A percentile compares a stretch with the other conserved stretches of the same genome.
Conservation (phyloP, 1,140 invertebrate genomes). For the Eulimnadia texana region DNA sequence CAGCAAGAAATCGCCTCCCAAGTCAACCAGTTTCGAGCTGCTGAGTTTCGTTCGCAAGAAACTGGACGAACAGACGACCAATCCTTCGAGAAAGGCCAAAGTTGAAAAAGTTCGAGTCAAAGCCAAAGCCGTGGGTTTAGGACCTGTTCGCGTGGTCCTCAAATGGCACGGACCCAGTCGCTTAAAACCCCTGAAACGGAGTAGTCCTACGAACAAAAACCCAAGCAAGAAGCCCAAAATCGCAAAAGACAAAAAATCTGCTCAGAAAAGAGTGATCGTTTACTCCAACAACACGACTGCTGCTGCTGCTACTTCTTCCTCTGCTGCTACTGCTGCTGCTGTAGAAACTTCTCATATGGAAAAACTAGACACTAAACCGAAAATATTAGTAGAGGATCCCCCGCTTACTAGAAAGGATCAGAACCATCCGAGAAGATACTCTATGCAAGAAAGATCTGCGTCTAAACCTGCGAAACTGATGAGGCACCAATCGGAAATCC, state of each 20-base stretch:
- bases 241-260: neutral
- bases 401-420: neutral
- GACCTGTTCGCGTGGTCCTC: conserved; percentile 13
- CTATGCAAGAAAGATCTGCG: neutral
- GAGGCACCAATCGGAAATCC: neutral
- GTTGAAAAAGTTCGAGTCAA: neutral
- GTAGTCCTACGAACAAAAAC: neutral
- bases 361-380: neutral
- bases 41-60: neutral
- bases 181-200: neutral
- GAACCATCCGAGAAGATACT: neutral
- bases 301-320: neutral
- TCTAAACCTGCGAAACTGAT: neutral
- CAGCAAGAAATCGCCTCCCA: neutral
- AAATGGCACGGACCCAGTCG: conserved; percentile 15
- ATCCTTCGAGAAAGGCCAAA: neutral
- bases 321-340: neutral
- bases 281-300: neutral
- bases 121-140: conserved; percentile 9
- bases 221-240: neutral
- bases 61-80: neutral
- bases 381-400: neutral
- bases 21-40: neutral
- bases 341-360: neutral
- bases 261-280: neutral